These are phyloP conservation scores for Mesorhabditis sp. DNA, from an alignment of 2,888 invertebrate genomes.

Conservation along the genomic window DNA sequence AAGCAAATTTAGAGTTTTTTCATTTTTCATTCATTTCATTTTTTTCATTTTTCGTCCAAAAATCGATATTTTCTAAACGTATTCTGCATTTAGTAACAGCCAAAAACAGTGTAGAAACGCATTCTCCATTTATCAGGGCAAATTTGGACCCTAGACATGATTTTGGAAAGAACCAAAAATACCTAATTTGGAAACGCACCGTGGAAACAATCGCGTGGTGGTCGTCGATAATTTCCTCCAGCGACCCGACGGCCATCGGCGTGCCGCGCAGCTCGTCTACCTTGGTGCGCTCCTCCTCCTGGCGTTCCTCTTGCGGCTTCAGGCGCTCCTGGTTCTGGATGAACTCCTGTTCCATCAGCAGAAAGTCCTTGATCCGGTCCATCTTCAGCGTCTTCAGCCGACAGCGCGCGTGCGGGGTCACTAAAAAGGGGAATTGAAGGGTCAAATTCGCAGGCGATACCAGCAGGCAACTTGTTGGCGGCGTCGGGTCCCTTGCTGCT, in stretches of 20 bases:
- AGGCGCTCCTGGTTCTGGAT: slow-evolving; percentile 94
- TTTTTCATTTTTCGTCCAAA: not conserved
- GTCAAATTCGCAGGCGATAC: slow-evolving; percentile 43
- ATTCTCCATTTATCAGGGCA: not conserved
- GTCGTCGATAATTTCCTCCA: slow-evolving; percentile 99
- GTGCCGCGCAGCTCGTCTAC: slow-evolving; percentile 97
- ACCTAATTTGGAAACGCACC: slow-evolving; percentile 14
- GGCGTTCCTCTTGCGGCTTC: slow-evolving; percentile 98
- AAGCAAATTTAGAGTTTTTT: slow-evolving; percentile 7
- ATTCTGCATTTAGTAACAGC: not conserved
- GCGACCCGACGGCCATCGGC: slow-evolving; percentile 98
- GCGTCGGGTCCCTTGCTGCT: slow-evolving; percentile 87
- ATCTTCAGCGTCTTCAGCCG: slow-evolving; percentile 87
- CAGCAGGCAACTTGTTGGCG: slow-evolving; percentile 88
- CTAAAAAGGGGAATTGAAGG: slow-evolving; percentile 60
- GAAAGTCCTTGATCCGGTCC: slow-evolving; percentile 95
- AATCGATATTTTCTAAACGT: slow-evolving; percentile 3
- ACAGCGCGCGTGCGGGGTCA: slow-evolving; percentile 95
- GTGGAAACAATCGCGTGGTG: slow-evolving; percentile 91
- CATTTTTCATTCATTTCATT: slow-evolving; percentile 7
- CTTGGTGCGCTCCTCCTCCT: slow-evolving; percentile 68
- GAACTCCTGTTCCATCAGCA: slow-evolving; percentile 98
- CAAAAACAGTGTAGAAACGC: not conserved
- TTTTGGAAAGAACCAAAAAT: slow-evolving; percentile 17
- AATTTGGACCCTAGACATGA: slow-evolving; percentile 14